Evolutionary conservation across 35 echinoderm and acorn worm species (phyloP).

Genomic region (Ophioderma brevispina): DNA sequence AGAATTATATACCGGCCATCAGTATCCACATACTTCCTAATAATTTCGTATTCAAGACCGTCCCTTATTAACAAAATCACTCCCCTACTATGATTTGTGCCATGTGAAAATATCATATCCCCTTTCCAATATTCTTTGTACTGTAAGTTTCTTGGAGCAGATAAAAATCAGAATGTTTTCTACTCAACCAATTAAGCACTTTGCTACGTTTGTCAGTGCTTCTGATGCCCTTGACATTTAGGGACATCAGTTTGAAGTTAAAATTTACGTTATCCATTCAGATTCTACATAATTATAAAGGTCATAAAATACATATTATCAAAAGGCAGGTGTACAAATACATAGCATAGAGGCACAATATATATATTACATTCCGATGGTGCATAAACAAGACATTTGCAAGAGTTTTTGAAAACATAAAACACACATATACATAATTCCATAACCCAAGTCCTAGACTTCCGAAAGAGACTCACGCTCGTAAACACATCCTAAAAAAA

Average conservation of each 20-base stretch:
- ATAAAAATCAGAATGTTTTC: constrained; percentile 43
- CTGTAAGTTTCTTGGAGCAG: constrained; percentile 43
- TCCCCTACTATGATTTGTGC: not conserved
- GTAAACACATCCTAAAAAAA: too few relatives aligned
- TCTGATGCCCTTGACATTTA: constrained; percentile 52
- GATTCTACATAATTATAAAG: too few relatives aligned
- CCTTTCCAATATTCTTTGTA: not conserved
- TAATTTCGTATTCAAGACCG: not conserved
- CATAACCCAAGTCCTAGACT: too few relatives aligned
- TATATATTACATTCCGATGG: not conserved
- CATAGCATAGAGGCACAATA: not conserved
- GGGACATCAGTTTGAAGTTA: constrained; percentile 9
- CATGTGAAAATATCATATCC: not conserved
- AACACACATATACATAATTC: too few relatives aligned
- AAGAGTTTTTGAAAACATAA: too few relatives aligned
- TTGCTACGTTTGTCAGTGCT: constrained; percentile 33
- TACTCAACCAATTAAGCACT: constrained; percentile 37
- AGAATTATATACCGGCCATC: not conserved
- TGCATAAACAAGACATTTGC: too few relatives aligned
- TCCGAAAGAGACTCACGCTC: too few relatives aligned
- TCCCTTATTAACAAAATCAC: constrained; percentile 14
- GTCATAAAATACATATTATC: not conserved
- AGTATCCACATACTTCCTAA: not conserved
- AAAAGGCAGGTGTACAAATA: not conserved
- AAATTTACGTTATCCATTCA: too few relatives aligned